Base-by-base conservation (phyloP, 2,797 vertebrate genomes). In the Thamnophis elegans region DNA sequence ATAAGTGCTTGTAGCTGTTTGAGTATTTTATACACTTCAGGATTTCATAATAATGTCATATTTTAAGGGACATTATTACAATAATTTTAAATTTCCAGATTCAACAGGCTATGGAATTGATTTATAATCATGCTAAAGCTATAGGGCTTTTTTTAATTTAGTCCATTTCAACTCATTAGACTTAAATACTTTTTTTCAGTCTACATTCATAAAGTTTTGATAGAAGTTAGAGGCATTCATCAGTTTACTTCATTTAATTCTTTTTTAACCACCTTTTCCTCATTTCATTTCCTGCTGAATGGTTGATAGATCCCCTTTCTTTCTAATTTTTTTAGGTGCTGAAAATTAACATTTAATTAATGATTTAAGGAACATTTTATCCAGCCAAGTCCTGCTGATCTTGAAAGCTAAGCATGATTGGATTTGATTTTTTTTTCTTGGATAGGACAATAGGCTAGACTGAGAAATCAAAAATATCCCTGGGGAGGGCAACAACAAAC, bases 51-150 rank as follows among this genome's bases (percentile, higher is more conserved):
- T 54, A 60, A 78, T 90, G 93, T 94, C 32, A 93, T 60, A 87
- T 0, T 65, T 91, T 11, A 87, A 78, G 3, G 0, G 36, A 9
- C 86, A 88, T 3, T 94, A 53, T 91, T 82, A 55, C 1, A 54
- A 11, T 58, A 59, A 18, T 88, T 4, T 73, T 25, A 87, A 53
- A 47, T 82, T 36, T 55, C 59, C 14, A 16, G 11, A 18, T 92
- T 95, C 86, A 91, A 51, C 55, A 94, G 51, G 1, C 32, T 42
- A 58, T 0, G 28, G 6, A 2, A 0, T 0, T 68, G 82, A 62
- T 94, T 85, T 92, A 42, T 68, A 94, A 89, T 91, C 88, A 92
- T 91, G 16, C 3, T 88, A 1, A 32, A 90, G 47, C 87, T 55
- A 60, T 14, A 0, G 6, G 58, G 90, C 28, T 59, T 89, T 89